phyloP scores from a whole-genome alignment of 2,888 invertebrate species.

The Ichneumon xanthorius region DNA sequence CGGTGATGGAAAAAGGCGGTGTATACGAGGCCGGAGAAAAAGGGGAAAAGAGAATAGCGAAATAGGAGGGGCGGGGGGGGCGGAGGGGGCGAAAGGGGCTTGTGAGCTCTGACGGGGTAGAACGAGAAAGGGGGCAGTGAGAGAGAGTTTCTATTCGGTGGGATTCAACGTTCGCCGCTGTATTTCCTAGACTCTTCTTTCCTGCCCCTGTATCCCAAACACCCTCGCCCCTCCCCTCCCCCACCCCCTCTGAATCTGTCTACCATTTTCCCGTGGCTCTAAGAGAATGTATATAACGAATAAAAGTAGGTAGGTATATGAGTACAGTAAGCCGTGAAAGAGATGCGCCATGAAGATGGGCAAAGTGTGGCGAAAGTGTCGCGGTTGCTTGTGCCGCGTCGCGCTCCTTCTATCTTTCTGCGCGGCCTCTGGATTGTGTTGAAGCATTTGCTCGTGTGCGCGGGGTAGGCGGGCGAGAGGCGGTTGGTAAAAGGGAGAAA shows the following conservation, averaged over 20 bases:
- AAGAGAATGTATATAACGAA: slow-evolving; percentile 64
- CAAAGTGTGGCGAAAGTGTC: slow-evolving; percentile 57
- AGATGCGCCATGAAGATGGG: slow-evolving; percentile 41
- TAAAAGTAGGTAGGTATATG: slow-evolving; percentile 59
- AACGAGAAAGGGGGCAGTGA: slow-evolving; percentile 37
- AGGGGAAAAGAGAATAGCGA: slow-evolving; percentile 43
- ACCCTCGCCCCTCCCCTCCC: neutral
- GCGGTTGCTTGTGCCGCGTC: slow-evolving; percentile 32
- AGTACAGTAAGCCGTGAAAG: slow-evolving; percentile 59
- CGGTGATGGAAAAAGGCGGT: slow-evolving; percentile 62
- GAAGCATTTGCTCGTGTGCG: slow-evolving; percentile 12
- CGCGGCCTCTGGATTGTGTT: slow-evolving; percentile 49
- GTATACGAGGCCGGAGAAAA: slow-evolving; percentile 42
- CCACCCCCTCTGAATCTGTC: slow-evolving; percentile 5
- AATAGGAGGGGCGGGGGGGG: neutral
- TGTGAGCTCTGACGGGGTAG: slow-evolving; percentile 32
- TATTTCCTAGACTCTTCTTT: slow-evolving; percentile 55
- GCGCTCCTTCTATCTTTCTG: slow-evolving; percentile 18
- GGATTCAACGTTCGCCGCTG: slow-evolving; percentile 58
- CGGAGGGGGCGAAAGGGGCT: slow-evolving; percentile 35
- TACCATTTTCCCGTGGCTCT: slow-evolving; percentile 39
- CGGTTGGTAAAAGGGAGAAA: slow-evolving; percentile 9
- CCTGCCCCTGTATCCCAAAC: slow-evolving; percentile 22
- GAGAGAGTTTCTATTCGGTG: slow-evolving; percentile 61
- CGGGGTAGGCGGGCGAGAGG: slow-evolving; percentile 23